Conservation (phyloP, 2,888 invertebrate genomes). For the Coremacera marginata region DNA sequence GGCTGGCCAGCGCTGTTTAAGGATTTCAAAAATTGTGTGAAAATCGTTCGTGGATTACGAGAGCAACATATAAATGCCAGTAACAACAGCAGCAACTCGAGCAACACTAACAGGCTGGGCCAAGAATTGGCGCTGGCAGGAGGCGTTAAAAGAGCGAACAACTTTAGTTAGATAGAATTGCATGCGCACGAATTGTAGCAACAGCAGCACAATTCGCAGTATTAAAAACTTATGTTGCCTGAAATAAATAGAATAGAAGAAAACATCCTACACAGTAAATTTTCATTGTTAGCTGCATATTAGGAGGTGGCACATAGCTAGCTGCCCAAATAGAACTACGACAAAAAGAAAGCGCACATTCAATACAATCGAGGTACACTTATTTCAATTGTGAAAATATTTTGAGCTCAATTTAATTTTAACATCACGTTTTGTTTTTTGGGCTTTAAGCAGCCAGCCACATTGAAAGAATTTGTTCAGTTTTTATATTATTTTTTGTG, state of each 20-base stretch:
- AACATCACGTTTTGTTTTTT: slow-evolving; percentile 45
- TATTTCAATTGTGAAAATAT: neutral
- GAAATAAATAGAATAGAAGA: neutral
- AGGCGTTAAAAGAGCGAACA: too few relatives aligned
- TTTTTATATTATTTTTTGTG: neutral
- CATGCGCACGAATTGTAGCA: slow-evolving; percentile 7
- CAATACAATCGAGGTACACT: too few relatives aligned
- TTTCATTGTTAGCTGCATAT: neutral
- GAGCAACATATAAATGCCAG: slow-evolving; percentile 15
- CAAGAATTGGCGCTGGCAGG: too few relatives aligned
- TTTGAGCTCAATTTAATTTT: slow-evolving; percentile 38
- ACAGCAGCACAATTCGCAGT: neutral
- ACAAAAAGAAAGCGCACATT: too few relatives aligned
- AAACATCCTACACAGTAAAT: neutral
- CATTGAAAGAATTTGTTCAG: neutral
- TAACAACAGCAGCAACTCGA: neutral
- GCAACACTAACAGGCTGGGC: neutral
- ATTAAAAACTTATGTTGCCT: neutral
- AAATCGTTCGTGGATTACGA: slow-evolving; percentile 21
- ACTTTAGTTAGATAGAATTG: slow-evolving; percentile 6
- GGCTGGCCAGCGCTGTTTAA: slow-evolving; percentile 15
- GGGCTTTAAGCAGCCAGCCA: slow-evolving; percentile 33
- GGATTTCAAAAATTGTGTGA: slow-evolving; percentile 25
- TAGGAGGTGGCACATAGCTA: neutral
- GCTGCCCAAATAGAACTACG: neutral